These are phyloP conservation scores for Castor canadensis DNA, from an alignment of 2,113 vertebrate genomes.

Conservation along the genomic window DNA sequence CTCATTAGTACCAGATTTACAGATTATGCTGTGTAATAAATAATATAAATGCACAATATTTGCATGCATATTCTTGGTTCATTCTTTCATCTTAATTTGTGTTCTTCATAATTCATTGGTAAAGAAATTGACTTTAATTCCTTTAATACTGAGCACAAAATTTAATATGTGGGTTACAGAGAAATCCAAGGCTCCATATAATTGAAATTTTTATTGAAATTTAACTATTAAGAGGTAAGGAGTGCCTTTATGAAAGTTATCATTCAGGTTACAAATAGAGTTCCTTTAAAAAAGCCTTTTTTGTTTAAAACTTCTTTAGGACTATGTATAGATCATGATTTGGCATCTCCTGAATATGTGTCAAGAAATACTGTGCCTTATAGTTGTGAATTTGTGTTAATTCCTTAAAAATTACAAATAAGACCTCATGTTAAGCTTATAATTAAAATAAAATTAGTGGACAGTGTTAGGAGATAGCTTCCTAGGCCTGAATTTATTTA, in stretches of 20 bases:
- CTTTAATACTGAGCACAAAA: conserved; percentile 79
- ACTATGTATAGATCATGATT: conserved; percentile 45
- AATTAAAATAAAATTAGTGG: conserved; percentile 55
- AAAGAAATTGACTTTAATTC: conserved; percentile 81
- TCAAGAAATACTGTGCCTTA: neutral
- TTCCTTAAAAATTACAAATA: conserved; percentile 39
- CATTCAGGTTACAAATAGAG: conserved; percentile 51
- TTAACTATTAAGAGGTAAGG: conserved; percentile 61
- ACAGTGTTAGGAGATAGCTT: neutral
- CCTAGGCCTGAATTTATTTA: conserved; percentile 25
- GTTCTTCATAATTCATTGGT: conserved; percentile 76
- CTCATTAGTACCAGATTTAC: conserved; percentile 85
- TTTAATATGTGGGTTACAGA: conserved; percentile 79
- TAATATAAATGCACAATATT: conserved; percentile 73
- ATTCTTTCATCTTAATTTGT: conserved; percentile 79
- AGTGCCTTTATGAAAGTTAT: conserved; percentile 66
- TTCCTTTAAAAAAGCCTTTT: conserved; percentile 45
- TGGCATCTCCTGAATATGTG: neutral
- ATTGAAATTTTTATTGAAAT: conserved; percentile 81
- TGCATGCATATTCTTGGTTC: conserved; percentile 71
- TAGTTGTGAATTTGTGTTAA: conserved; percentile 37
- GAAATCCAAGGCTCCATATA: conserved; percentile 73
- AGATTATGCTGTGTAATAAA: conserved; percentile 77
- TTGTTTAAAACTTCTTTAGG: conserved; percentile 55
- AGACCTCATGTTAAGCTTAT: conserved; percentile 4